phyloP scores from a whole-genome alignment of 2,888 invertebrate species.

The Cecidostiba fungosa region DNA sequence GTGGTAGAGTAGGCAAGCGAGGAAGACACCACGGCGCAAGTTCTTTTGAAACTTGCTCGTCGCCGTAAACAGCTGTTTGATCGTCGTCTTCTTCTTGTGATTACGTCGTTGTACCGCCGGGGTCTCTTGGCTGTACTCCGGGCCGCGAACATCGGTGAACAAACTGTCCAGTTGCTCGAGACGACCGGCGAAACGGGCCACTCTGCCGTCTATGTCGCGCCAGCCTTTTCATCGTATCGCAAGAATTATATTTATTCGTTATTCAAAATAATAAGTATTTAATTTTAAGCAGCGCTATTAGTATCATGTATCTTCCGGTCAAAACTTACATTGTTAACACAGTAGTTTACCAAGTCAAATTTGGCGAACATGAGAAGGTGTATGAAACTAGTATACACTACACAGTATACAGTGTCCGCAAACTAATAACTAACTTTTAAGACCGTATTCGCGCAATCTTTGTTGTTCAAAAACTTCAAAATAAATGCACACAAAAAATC shows the following conservation, averaged over 20 bases:
- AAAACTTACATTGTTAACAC: conserved; percentile 53
- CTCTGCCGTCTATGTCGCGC: conserved; percentile 90
- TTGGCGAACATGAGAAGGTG: neutral
- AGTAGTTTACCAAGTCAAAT: neutral
- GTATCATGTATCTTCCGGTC: neutral
- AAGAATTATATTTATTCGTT: too few species aligned
- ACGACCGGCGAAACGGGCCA: conserved; percentile 86
- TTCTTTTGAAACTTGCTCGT: conserved; percentile 98
- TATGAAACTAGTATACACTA: neutral
- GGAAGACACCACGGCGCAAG: conserved; percentile 94
- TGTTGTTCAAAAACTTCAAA: neutral
- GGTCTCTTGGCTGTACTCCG: conserved; percentile 86
- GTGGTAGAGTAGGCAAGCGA: conserved; percentile 96
- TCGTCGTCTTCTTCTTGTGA: conserved; percentile 92
- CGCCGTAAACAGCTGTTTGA: conserved; percentile 96
- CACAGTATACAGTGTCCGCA: neutral
- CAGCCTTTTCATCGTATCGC: conserved; percentile 84
- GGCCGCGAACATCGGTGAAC: conserved; percentile 86
- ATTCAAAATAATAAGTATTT: neutral
- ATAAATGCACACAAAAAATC: neutral
- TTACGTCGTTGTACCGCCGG: conserved; percentile 86
- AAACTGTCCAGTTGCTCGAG: conserved; percentile 88
- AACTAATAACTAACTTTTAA: neutral
- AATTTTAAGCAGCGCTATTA: neutral
- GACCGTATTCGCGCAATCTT: neutral